A percentile compares a stretch with the other conserved stretches of the same genome.
Conservation (phyloP, 2,888 invertebrate species). For the Silvanus unidentatus region DNA sequence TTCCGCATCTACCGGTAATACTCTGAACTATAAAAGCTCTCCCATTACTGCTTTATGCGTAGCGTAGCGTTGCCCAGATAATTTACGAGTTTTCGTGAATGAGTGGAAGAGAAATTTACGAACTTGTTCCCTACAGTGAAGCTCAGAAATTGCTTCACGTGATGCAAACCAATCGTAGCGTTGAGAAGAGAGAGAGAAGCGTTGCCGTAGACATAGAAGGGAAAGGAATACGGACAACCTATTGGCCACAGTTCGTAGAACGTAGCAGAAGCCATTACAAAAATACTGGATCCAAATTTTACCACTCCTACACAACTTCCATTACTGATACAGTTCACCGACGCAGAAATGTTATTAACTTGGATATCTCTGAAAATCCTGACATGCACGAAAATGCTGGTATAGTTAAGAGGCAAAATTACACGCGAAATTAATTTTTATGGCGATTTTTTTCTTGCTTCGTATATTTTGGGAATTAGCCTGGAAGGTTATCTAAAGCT, state of each 20-base stretch:
- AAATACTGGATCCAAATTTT: constrained; percentile 27
- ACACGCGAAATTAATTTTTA: no score
- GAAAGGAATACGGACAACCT: constrained; percentile 11
- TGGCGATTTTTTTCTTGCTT: no score
- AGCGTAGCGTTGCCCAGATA: constrained; percentile 7
- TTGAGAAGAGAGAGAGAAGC: constrained; percentile 9
- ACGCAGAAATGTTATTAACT: not conserved
- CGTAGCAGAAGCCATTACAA: constrained; percentile 33
- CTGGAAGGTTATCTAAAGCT: no score
- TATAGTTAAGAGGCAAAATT: no score
- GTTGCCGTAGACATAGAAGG: constrained; percentile 14
- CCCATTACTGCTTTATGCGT: no score
- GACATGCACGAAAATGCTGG: no score
- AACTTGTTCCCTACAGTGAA: constrained; percentile 10
- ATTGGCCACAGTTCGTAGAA: constrained; percentile 26
- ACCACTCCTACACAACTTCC: constrained; percentile 21
- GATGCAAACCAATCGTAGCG: constrained; percentile 21
- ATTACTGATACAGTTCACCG: constrained; percentile 9
- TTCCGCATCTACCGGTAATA: constrained; percentile 2
- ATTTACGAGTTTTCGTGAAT: constrained; percentile 26
- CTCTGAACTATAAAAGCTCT: not conserved
- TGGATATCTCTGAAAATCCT: no score
- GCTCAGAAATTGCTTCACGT: constrained; percentile 12
- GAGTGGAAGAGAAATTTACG: constrained; percentile 27
- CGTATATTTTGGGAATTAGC: no score